Evolutionary conservation across 2,113 vertebrate species (phyloP).

Genomic region (Lynx canadensis): DNA sequence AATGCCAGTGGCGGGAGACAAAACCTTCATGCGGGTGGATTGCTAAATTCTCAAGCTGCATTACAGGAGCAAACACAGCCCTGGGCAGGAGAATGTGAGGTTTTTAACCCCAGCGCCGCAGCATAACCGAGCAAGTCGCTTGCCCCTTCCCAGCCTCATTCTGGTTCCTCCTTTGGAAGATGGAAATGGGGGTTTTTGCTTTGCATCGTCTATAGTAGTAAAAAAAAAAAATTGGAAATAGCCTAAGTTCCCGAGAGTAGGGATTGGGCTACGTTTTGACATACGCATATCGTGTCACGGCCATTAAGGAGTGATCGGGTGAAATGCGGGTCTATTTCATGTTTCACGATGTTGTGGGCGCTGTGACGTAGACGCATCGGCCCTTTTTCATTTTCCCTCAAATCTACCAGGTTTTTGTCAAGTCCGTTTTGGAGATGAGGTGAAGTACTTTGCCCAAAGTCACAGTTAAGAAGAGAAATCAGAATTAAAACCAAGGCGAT

Average conservation of each 20-base stretch:
- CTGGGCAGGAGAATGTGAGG: background rate
- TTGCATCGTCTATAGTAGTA: background rate
- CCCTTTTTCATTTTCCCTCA: background rate
- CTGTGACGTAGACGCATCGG: background rate
- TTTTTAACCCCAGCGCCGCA: too few species aligned
- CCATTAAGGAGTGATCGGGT: background rate
- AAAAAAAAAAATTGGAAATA: background rate
- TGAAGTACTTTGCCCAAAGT: background rate
- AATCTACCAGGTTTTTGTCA: background rate
- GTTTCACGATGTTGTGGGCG: background rate
- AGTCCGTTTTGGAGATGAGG: background rate
- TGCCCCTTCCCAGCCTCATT: background rate
- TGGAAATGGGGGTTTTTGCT: background rate
- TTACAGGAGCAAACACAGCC: rapidly evolving
- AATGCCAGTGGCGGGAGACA: background rate
- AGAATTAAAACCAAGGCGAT: background rate
- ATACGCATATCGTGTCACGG: too few species aligned
- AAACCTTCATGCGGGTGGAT: background rate
- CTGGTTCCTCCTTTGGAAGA: background rate
- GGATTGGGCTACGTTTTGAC: background rate
- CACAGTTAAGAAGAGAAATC: background rate
- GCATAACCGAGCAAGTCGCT: background rate
- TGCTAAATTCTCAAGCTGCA: background rate
- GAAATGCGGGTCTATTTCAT: background rate
- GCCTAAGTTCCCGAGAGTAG: background rate